phyloP scores from a whole-genome alignment of 92 coral and sea anemone species.

The Ricordea florida region DNA sequence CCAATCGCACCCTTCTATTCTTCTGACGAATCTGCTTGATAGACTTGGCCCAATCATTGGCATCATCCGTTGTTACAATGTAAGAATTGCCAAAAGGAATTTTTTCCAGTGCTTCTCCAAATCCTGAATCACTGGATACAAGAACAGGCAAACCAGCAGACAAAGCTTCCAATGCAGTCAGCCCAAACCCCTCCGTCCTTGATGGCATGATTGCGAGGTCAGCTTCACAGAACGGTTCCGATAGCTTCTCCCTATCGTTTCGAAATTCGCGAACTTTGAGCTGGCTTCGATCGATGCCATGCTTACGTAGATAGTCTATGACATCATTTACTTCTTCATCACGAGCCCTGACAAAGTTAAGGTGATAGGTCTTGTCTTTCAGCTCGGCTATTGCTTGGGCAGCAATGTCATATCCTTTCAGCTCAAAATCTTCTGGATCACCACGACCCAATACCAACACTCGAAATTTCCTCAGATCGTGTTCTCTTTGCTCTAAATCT shows the following conservation, averaged over 20 bases:
- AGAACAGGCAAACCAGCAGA: slow-evolving; percentile 33
- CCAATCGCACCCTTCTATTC: too few species aligned
- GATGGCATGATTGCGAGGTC: slow-evolving; percentile 44
- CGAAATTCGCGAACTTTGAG: too few species aligned
- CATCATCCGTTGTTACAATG: too few species aligned
- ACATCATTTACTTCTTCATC: slow-evolving; percentile 20
- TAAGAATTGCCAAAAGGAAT: not conserved
- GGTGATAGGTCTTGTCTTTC: slow-evolving; percentile 8
- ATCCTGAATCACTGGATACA: slow-evolving; percentile 10
- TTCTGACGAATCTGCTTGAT: too few species aligned
- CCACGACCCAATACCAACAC: slow-evolving; percentile 38
- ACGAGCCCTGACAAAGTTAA: not conserved
- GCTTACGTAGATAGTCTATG: too few species aligned
- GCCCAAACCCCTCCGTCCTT: slow-evolving; percentile 30
- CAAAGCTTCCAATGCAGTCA: slow-evolving; percentile 31
- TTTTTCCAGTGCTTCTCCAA: slow-evolving; percentile 12
- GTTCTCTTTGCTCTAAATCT: too few species aligned
- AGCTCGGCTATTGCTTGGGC: slow-evolving; percentile 21
- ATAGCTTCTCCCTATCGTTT: slow-evolving; percentile 1
- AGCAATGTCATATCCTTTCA: slow-evolving; percentile 37
- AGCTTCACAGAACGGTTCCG: not conserved
- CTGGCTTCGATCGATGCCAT: too few species aligned
- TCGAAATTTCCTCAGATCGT: not conserved
- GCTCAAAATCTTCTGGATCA: slow-evolving; percentile 27
- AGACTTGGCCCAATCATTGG: too few species aligned